These are phyloP conservation scores for Hybognathus amarus DNA, from an alignment of 2,797 vertebrate species.

Conservation along the genomic window DNA sequence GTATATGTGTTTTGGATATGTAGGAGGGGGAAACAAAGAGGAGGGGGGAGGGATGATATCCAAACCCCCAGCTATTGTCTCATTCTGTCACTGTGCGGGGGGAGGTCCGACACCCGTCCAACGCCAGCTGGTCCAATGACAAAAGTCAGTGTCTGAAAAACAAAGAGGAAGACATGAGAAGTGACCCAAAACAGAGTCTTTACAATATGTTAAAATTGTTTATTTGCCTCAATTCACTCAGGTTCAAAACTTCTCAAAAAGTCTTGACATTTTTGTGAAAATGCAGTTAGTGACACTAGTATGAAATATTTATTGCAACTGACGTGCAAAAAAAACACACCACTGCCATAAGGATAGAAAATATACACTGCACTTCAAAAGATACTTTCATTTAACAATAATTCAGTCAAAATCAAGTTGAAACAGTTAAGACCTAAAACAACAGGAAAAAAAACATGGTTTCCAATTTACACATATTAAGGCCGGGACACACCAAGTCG, in stretches of 20 bases:
- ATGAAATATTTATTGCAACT: background rate
- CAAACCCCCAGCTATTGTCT: constrained; percentile 60
- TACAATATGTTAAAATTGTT: background rate
- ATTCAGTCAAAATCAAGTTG: too few relatives aligned
- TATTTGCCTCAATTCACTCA: background rate
- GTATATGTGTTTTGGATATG: constrained; percentile 16
- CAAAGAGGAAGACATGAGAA: constrained; percentile 49
- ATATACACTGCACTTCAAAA: background rate
- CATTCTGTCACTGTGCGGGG: constrained; percentile 54
- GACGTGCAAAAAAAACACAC: background rate
- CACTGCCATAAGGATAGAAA: background rate
- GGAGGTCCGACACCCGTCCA: constrained; percentile 39
- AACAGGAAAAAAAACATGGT: too few relatives aligned
- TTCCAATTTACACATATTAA: background rate
- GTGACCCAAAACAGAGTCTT: background rate
- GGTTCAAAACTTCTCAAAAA: too few relatives aligned
- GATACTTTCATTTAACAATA: background rate
- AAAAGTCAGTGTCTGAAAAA: constrained; percentile 65
- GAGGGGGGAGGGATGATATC: constrained; percentile 50
- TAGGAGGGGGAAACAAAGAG: constrained; percentile 12
- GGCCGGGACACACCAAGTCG: too few relatives aligned
- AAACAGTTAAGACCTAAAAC: background rate
- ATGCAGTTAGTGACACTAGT: background rate
- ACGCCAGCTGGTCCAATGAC: constrained; percentile 50
- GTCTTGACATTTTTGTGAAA: background rate